A percentile compares a stretch with the other conserved stretches of the same genome.
These are phyloP conservation scores for Schrankia costaestrigalis DNA, from an alignment of 2,888 invertebrate genomes.

Conservation along the genomic window DNA sequence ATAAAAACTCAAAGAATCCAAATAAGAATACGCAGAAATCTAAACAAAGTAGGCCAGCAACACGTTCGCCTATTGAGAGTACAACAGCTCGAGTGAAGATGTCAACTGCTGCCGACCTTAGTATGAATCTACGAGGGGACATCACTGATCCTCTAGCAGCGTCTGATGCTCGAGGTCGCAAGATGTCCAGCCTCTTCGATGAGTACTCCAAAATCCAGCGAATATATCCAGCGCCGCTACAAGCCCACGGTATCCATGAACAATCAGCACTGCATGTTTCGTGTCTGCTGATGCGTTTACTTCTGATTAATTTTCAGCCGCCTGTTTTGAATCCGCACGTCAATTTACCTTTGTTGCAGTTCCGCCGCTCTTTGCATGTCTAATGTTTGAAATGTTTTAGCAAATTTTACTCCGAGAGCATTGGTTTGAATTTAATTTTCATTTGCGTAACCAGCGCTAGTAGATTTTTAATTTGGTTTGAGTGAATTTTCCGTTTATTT, in stretches of 20 bases:
- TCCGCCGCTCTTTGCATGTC: conserved; percentile 63
- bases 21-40: conserved; percentile 73
- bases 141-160: conserved; percentile 65
- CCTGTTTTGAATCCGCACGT: conserved; percentile 62
- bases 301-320: conserved; percentile 52
- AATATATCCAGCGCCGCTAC: conserved; percentile 85
- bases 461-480: conserved; percentile 35
- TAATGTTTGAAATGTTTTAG: conserved; percentile 59
- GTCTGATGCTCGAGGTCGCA: conserved; percentile 70
- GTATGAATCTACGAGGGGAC: conserved; percentile 65
- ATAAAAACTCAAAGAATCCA: conserved; percentile 78
- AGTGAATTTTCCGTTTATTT: conserved; percentile 18
- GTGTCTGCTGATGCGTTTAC: conserved; percentile 52
- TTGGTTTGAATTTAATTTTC: conserved; percentile 34
- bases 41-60: conserved; percentile 78
- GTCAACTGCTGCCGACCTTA: conserved; percentile 59
- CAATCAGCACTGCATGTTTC: conserved; percentile 52
- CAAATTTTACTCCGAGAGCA: conserved; percentile 41
- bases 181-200: conserved; percentile 86
- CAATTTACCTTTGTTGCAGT: conserved; percentile 60
- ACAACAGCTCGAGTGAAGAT: conserved; percentile 62
- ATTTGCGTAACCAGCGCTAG: conserved; percentile 32
- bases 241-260: conserved; percentile 68
- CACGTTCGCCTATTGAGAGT: conserved; percentile 76
- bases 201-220: conserved; percentile 88